phyloP scores from a whole-genome alignment of 2,113 vertebrate species.

The Corythornis madagascariensis region DNA sequence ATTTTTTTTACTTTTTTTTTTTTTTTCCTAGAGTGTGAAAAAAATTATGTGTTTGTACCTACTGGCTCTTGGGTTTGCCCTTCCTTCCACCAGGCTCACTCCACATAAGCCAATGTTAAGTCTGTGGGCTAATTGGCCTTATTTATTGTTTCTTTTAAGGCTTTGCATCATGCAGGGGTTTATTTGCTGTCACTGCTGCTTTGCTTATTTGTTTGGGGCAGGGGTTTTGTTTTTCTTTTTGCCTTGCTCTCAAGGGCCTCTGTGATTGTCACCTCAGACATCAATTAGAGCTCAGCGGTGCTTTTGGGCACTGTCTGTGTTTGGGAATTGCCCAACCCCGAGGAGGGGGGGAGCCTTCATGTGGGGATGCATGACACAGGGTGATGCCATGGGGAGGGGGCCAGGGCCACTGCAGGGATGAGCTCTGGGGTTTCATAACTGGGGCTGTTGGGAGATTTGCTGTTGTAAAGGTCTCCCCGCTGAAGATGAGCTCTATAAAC shows the following conservation, averaged over 20 bases:
- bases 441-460: not conserved
- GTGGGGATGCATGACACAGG: rapidly evolving
- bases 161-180: not conserved
- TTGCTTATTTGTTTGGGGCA: conserved; percentile 28
- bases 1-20: not conserved
- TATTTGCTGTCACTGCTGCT: conserved; percentile 13
- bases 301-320: not conserved
- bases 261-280: conserved; percentile 55
- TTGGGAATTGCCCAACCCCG: not conserved
- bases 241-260: conserved; percentile 4
- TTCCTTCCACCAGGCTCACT: not conserved
- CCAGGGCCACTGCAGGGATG: rapidly evolving
- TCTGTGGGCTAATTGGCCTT: conserved; percentile 15
- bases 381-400: not conserved
- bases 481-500: conserved; percentile 33
- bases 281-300: not conserved
- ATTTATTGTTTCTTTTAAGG: conserved; percentile 12
- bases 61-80: not conserved
- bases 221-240: conserved; percentile 17
- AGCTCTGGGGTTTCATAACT: not conserved
- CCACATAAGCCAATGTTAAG: not conserved
- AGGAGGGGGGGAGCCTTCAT: not conserved
- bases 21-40: not conserved
- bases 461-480: not conserved
- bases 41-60: not conserved